Evolutionary conservation across 37 sponge, comb jelly and placozoan species (phyloP).

Genomic region (Amphimedon queenslandica): DNA sequence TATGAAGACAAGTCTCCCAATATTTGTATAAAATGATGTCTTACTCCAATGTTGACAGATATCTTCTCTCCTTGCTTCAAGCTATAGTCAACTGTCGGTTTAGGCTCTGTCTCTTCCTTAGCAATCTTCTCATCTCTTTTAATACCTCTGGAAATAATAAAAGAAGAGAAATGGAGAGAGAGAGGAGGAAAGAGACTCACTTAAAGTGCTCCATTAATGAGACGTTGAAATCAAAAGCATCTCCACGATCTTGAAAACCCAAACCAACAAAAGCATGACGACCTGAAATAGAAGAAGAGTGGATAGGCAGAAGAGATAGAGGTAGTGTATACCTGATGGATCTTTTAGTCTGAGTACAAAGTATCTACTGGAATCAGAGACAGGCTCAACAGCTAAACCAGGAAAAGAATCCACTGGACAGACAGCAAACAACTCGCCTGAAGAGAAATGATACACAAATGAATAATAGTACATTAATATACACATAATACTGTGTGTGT

Average conservation of each 20-base stretch:
- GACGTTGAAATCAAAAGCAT: slow-evolving; percentile 97
- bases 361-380: slow-evolving; percentile 94
- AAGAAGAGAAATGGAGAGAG: neutral
- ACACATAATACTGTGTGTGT: no score
- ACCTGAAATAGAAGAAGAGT: slow-evolving; percentile 12
- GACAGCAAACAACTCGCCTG: slow-evolving; percentile 91
- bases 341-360: slow-evolving; percentile 82
- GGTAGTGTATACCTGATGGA: slow-evolving; percentile 27
- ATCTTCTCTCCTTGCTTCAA: slow-evolving; percentile 82
- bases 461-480: no score
- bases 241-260: slow-evolving; percentile 92
- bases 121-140: slow-evolving; percentile 55
- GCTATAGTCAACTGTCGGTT: slow-evolving; percentile 69
- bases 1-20: no score
- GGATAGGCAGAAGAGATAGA: neutral
- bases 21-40: no score
- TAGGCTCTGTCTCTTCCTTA: slow-evolving; percentile 56
- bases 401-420: slow-evolving; percentile 92
- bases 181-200: no score
- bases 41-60: slow-evolving; percentile 44
- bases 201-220: slow-evolving; percentile 95
- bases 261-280: slow-evolving; percentile 92
- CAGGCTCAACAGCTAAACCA: slow-evolving; percentile 83
- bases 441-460: neutral
- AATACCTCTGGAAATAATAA: slow-evolving; percentile 37